phyloP scores from a whole-genome alignment of 2,888 invertebrate species.

The Hydraecia micacea region DNA sequence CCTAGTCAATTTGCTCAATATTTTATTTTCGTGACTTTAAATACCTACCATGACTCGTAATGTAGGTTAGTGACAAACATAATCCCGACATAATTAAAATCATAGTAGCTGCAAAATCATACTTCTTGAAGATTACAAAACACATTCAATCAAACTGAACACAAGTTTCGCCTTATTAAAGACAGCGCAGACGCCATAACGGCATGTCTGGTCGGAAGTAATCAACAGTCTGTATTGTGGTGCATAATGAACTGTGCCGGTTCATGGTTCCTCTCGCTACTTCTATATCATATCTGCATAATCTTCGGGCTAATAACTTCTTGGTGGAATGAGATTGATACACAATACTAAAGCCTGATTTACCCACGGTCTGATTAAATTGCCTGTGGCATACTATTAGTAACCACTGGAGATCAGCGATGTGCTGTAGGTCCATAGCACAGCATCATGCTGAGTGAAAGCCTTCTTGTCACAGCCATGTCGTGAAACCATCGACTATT shows the following conservation, averaged over 20 bases:
- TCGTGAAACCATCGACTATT: no score
- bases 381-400: background rate
- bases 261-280: conserved; percentile 32
- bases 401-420: no score
- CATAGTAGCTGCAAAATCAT: background rate
- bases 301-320: conserved; percentile 32
- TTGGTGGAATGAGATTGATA: background rate
- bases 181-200: conserved; percentile 36
- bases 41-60: background rate
- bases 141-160: conserved; percentile 54
- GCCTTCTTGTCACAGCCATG: background rate
- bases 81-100: background rate
- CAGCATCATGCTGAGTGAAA: background rate
- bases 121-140: conserved; percentile 6
- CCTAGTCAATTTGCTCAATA: background rate
- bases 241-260: conserved; percentile 63
- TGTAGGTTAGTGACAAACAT: background rate
- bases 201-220: conserved; percentile 61
- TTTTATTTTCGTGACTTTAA: background rate
- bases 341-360: background rate
- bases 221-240: conserved; percentile 66
- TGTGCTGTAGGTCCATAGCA: no score
- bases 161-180: conserved; percentile 56
- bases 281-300: conserved; percentile 40
- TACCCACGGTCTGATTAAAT: background rate